Base-by-base conservation (phyloP, 1,140 invertebrate genomes). In the Scaptomyza montana region DNA sequence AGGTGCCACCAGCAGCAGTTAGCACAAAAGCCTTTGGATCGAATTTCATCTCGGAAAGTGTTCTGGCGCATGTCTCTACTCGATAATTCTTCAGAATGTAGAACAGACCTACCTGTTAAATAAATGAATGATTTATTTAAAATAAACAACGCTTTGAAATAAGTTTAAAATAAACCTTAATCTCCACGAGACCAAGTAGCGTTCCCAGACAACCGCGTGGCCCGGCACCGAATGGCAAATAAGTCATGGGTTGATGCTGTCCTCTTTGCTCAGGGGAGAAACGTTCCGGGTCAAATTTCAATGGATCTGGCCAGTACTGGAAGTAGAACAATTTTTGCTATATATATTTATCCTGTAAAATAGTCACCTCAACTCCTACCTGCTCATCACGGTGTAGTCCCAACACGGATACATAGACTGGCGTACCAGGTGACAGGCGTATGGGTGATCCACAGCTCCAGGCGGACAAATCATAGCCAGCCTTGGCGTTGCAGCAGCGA, bases 101-200 rank as follows among this genome's bases (percentile, higher is more conserved):
- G 57, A 93, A 90, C 12, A 95, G 78, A 19, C 95, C 94, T 28
- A 95, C 89, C 67, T 70, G n/a, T 0, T 45, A n/a, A 43, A 19
- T 2, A 10, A n/a, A 33, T 21, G 3, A 7, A 9, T 8, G 0
- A 50, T 10, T 6, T 12, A 4, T 36, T 57, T 10, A 28, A 5
- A 13, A 33, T 59, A 10, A 4, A 7, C 43, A 9, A 9, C 7
- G 1, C 19, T 46, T 19, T 33, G 9, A 45, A 46, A 33, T 30
- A 13, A 7, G 19, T 0, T 8, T 3, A 7, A 30, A 2, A 43
- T 2, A 0, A 10, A 70, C 68, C 92, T 96, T 96, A 0, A 94
- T 93, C 86, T 95, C 93, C 77, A 96, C 71, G 4, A 94, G 84
- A 4, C 95, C 95, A 64, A 96, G 94, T 47, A 95, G 90, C 75